phyloP scores from a whole-genome alignment of 1,140 invertebrate genomes.

The Elymnias hypermnestra region DNA sequence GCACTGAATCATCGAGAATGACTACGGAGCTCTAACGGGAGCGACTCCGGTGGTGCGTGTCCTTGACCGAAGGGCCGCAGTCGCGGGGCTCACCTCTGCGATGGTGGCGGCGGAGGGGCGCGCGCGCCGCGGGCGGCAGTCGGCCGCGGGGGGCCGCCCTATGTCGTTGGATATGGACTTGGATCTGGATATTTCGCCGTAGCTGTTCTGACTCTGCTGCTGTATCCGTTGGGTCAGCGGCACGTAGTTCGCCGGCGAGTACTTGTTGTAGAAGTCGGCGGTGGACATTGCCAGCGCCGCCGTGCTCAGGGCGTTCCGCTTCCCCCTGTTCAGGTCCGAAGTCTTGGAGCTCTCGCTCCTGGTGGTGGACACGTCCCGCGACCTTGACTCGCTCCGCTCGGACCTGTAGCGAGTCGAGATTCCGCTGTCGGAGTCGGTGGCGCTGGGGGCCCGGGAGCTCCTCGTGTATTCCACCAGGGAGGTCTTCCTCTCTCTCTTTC shows the following conservation, averaged over 20 bases:
- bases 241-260: slow-evolving; percentile 79
- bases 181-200: slow-evolving; percentile 67
- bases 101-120: slow-evolving; percentile 55
- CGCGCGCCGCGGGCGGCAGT: slow-evolving; percentile 46
- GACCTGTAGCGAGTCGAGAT: slow-evolving; percentile 56
- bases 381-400: slow-evolving; percentile 56
- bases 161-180: slow-evolving; percentile 77
- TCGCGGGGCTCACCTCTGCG: too few species aligned
- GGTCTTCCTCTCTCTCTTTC: slow-evolving; percentile 60
- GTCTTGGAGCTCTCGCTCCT: slow-evolving; percentile 63
- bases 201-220: slow-evolving; percentile 55
- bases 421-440: slow-evolving; percentile 66
- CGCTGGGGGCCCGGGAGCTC: slow-evolving; percentile 58
- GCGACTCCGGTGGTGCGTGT: too few species aligned
- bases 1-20: too few species aligned
- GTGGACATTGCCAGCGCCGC: slow-evolving; percentile 65
- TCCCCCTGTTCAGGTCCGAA: slow-evolving; percentile 41
- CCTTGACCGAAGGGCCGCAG: too few species aligned
- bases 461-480: slow-evolving; percentile 62
- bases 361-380: slow-evolving; percentile 58
- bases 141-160: slow-evolving; percentile 55
- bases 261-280: slow-evolving; percentile 79
- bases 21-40: too few species aligned
- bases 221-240: slow-evolving; percentile 76
- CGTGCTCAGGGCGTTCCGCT: slow-evolving; percentile 39